Percentiles rank a stretch among this genome's conserved stretches.
These are phyloP conservation scores for Morone chrysops DNA, from an alignment of 2,113 vertebrate genomes.

Conservation along the genomic window DNA sequence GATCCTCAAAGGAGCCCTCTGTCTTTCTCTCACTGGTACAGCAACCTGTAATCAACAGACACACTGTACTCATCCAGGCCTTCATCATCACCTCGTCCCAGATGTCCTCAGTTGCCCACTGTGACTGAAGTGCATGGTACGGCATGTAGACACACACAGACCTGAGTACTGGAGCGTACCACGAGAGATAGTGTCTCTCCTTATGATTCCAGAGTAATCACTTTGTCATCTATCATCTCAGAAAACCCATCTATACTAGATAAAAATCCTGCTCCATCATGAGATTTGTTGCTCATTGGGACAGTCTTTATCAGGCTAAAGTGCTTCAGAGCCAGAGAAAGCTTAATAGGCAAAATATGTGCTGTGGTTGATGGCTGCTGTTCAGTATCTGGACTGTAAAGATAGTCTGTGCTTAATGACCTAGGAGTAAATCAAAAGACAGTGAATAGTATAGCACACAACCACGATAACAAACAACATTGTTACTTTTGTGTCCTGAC, in stretches of 20 bases:
- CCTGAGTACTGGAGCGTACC: constrained; percentile 10
- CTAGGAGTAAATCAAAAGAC: not conserved
- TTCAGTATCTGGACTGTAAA: constrained; percentile 39
- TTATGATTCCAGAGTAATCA: constrained; percentile 49
- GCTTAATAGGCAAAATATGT: constrained; percentile 50
- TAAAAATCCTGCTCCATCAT: constrained; percentile 68
- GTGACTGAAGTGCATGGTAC: constrained; percentile 27
- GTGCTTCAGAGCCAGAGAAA: constrained; percentile 28
- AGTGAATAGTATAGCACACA: not conserved
- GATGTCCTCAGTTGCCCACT: constrained; percentile 25
- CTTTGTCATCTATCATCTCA: constrained; percentile 44
- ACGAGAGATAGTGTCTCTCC: constrained; percentile 8
- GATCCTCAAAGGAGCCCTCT: constrained; percentile 30
- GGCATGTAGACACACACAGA: constrained; percentile 34
- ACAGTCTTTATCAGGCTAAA: constrained; percentile 64
- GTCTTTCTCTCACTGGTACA: constrained; percentile 24
- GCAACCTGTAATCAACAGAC: constrained; percentile 41
- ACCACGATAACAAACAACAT: not conserved
- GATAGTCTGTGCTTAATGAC: constrained; percentile 4
- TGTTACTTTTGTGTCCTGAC: not conserved
- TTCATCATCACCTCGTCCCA: constrained; percentile 18
- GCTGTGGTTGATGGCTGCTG: constrained; percentile 26
- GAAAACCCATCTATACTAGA: constrained; percentile 52
- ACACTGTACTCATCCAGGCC: not conserved
- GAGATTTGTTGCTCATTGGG: constrained; percentile 53